Evolutionary conservation across 2,113 vertebrate genomes (phyloP).

Genomic region (Pseudolaguvia tuberculata): DNA sequence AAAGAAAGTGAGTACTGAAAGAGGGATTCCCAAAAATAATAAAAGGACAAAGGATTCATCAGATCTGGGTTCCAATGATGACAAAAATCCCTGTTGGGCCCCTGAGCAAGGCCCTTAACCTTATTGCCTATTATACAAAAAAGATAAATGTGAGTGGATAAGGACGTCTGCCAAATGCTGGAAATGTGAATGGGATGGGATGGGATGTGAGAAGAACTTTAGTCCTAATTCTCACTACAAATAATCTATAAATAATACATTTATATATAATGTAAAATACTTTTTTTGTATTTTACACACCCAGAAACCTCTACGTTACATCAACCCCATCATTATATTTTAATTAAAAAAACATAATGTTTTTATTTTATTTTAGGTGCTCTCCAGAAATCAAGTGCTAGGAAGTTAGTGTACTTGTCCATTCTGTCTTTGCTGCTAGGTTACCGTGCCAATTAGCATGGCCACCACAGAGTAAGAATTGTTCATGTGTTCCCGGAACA

Average conservation of each 20-base stretch:
- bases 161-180: too few relatives aligned
- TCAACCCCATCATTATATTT: too few relatives aligned
- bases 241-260: too few relatives aligned
- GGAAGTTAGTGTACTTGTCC: slow-evolving; percentile 23
- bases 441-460: slow-evolving; percentile 38
- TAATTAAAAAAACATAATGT: not conserved
- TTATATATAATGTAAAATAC: not conserved
- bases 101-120: too few relatives aligned
- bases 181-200: too few relatives aligned
- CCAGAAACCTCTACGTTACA: too few relatives aligned
- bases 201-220: too few relatives aligned
- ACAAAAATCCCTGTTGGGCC: too few relatives aligned
- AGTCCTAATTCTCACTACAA: too few relatives aligned
- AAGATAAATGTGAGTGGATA: too few relatives aligned
- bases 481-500: slow-evolving; percentile 41
- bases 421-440: slow-evolving; percentile 34
- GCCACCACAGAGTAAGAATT: slow-evolving; percentile 41
- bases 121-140: too few relatives aligned
- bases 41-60: slow-evolving; percentile 1
- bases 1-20: not conserved
- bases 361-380: not conserved
- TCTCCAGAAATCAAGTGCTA: slow-evolving; percentile 1
- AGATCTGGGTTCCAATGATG: not conserved
- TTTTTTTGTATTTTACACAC: not conserved
- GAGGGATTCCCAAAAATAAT: not conserved